Conservation (phyloP, 2,113 vertebrate genomes). For the Echinops telfairi region DNA sequence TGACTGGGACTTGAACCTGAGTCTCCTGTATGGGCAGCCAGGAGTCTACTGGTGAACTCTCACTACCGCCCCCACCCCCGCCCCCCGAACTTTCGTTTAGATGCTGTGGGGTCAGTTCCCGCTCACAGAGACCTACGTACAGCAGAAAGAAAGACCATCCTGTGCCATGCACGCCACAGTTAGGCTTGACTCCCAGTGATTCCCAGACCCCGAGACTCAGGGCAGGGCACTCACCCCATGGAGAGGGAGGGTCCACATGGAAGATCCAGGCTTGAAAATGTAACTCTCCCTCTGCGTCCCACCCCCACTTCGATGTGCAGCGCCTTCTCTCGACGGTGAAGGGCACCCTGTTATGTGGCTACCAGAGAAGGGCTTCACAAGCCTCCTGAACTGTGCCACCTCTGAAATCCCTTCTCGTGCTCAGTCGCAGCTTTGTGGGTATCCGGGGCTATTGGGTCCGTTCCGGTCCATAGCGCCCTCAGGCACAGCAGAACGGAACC, state of each 20-base stretch:
- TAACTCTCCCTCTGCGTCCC: not conserved
- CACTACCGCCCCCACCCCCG: not conserved
- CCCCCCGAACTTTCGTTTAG: too few species aligned
- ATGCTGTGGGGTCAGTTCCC: not conserved
- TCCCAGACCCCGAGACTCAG: not conserved
- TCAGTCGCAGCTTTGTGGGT: too few species aligned
- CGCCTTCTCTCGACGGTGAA: not conserved
- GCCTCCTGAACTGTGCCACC: not conserved
- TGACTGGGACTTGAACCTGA: not conserved
- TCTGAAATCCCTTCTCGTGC: not conserved
- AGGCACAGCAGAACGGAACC: too few species aligned
- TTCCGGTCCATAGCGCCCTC: too few species aligned
- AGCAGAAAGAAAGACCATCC: too few species aligned
- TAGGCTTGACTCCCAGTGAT: not conserved
- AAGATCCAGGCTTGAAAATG: not conserved
- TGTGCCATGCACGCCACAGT: too few species aligned
- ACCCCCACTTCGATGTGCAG: rapidly evolving
- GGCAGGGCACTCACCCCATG: not conserved
- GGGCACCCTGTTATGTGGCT: not conserved
- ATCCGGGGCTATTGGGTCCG: too few species aligned
- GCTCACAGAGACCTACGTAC: not conserved
- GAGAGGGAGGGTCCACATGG: not conserved
- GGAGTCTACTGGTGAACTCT: not conserved
- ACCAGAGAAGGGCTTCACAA: not conserved
- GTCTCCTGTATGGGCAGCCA: not conserved